A percentile compares a stretch with the other conserved stretches of the same genome.
Conservation (phyloP, 2,113 vertebrate species). For the Platichthys flesus region DNA sequence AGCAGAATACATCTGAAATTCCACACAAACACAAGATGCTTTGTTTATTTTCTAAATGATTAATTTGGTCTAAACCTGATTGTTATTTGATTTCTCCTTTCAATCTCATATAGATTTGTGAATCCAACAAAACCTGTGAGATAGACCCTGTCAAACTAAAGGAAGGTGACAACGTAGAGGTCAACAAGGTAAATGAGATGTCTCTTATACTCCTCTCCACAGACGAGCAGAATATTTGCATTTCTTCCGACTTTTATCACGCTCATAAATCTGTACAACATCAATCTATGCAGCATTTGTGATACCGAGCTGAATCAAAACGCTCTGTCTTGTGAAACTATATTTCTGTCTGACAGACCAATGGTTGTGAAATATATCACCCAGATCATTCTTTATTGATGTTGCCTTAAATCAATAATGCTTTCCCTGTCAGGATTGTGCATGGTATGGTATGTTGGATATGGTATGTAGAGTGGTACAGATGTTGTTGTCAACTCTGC, state of each 20-base stretch:
- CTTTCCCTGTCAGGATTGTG: neutral
- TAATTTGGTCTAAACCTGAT: neutral
- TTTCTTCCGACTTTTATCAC: neutral
- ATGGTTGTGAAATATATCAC: no score
- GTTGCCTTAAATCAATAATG: neutral
- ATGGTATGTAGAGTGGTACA: neutral
- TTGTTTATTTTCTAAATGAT: neutral
- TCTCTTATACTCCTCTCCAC: neutral
- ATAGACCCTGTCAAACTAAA: slow-evolving; percentile 95
- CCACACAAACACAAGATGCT: neutral
- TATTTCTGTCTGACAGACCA: neutral
- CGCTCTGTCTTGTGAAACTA: neutral
- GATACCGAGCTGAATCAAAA: no score
- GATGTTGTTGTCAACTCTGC: slow-evolving; percentile 46
- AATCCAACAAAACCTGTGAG: slow-evolving; percentile 95
- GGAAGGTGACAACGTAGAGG: slow-evolving; percentile 95
- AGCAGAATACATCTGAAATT: neutral
- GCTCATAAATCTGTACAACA: neutral
- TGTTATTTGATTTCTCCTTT: slow-evolving; percentile 3
- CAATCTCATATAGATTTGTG: slow-evolving; percentile 86
- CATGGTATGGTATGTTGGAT: no score
- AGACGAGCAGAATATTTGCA: neutral
- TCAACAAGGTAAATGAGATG: slow-evolving; percentile 86
- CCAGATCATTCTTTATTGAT: neutral
- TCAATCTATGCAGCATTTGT: neutral